Evolutionary conservation across 2,888 invertebrate species (phyloP).

Genomic region (Netelia inedita): DNA sequence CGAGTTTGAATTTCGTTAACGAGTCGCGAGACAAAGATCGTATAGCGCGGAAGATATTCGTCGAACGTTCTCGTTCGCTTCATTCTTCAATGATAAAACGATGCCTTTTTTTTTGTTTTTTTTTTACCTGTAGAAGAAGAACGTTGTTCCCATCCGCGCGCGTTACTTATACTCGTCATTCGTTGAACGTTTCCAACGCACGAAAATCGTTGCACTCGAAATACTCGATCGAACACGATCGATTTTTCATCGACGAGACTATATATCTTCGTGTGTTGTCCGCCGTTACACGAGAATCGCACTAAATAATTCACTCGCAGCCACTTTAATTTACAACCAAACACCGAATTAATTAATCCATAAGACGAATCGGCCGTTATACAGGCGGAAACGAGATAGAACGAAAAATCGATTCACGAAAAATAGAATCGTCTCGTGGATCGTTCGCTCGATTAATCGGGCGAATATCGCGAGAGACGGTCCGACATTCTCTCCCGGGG

Average conservation of each 20-base stretch:
- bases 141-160: slow-evolving; percentile 54
- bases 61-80: neutral
- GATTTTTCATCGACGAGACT: neutral
- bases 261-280: neutral
- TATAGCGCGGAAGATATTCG: too few species aligned
- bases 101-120: neutral
- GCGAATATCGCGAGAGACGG: neutral
- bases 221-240: slow-evolving; percentile 6
- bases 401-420: too few species aligned
- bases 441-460: neutral
- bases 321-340: too few species aligned
- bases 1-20: too few species aligned
- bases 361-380: too few species aligned
- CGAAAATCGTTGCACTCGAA: slow-evolving; percentile 14
- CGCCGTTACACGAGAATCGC: neutral
- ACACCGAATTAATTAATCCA: too few species aligned
- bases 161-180: slow-evolving; percentile 8
- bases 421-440: neutral
- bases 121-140: slow-evolving; percentile 58
- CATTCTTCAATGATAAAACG: neutral
- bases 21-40: too few species aligned
- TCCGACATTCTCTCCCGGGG: neutral
- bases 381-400: too few species aligned
- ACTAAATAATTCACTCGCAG: neutral
- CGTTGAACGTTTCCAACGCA: slow-evolving; percentile 7